Conservation (phyloP, 37 sponge, comb jelly and placozoan species). For the Tethya wilhelma region DNA sequence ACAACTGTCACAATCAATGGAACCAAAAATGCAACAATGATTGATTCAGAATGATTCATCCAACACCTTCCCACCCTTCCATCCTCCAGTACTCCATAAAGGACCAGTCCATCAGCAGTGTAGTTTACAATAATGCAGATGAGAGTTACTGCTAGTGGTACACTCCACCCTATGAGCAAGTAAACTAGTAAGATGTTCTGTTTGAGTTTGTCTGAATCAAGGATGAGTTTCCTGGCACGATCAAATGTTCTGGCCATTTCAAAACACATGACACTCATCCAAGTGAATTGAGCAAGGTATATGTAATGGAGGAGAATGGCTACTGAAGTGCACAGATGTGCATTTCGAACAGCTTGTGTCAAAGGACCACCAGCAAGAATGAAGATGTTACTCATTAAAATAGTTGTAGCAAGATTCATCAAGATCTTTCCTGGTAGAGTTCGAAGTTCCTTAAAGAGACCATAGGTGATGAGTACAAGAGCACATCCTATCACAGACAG, state of each 20-base stretch:
- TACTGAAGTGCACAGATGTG: slow-evolving; percentile 4
- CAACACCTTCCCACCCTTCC: slow-evolving; percentile 14
- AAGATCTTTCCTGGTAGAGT: slow-evolving; percentile 42
- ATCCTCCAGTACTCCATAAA: slow-evolving; percentile 34
- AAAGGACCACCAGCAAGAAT: background rate
- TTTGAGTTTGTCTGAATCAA: background rate
- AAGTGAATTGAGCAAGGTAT: slow-evolving; percentile 53
- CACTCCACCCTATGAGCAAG: slow-evolving; percentile 48
- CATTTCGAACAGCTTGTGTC: background rate
- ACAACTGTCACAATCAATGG: slow-evolving; percentile 7
- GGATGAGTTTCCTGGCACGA: background rate
- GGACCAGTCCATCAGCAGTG: slow-evolving; percentile 16
- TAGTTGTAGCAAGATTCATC: slow-evolving; percentile 43
- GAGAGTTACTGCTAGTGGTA: slow-evolving; percentile 11
- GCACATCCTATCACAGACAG: slow-evolving; percentile 52
- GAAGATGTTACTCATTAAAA: slow-evolving; percentile 39
- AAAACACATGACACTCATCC: slow-evolving; percentile 51
- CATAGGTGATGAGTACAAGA: slow-evolving; percentile 53
- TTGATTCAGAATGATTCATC: slow-evolving; percentile 34
- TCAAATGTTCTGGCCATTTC: slow-evolving; percentile 11
- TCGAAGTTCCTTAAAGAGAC: slow-evolving; percentile 53
- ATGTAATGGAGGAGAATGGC: slow-evolving; percentile 53
- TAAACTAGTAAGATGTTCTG: slow-evolving; percentile 20
- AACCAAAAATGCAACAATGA: slow-evolving; percentile 30
- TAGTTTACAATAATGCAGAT: slow-evolving; percentile 28